Evolutionary conservation across 1,140 invertebrate genomes (phyloP).

Genomic region (Dreissena polymorpha): DNA sequence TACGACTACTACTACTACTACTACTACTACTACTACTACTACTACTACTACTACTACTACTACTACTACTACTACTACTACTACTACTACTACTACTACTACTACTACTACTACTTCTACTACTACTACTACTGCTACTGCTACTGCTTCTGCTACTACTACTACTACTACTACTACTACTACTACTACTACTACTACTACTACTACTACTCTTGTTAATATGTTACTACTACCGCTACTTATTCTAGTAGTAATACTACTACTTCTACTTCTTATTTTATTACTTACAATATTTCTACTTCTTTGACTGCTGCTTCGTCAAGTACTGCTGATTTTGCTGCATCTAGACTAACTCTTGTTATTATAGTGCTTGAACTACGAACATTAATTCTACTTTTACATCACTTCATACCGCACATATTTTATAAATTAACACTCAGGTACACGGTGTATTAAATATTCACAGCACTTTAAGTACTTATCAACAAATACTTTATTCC

Average conservation of each 20-base stretch:
- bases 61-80: background rate
- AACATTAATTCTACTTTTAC: too few species aligned
- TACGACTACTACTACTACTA: too few species aligned
- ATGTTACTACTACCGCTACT: constrained; percentile 70
- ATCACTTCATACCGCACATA: too few species aligned
- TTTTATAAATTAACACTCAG: too few species aligned
- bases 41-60: constrained; percentile 8
- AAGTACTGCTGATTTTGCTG: constrained; percentile 15
- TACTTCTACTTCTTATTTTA: constrained; percentile 35
- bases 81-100: constrained; percentile 5
- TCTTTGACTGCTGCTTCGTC: constrained; percentile 14
- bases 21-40: constrained; percentile 2
- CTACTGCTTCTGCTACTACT: constrained; percentile 10
- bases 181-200: constrained; percentile 15
- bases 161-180: constrained; percentile 11
- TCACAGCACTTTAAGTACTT: too few species aligned
- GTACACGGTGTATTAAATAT: too few species aligned
- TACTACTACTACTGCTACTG: background rate
- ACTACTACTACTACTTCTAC: background rate
- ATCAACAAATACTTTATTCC: too few species aligned
- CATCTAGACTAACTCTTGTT: constrained; percentile 30
- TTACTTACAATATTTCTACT: constrained; percentile 40
- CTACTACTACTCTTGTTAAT: background rate
- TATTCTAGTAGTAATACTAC: constrained; percentile 29
- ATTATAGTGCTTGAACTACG: background rate